Percentiles rank a stretch among this genome's conserved stretches.
phyloP scores from a whole-genome alignment of 2,888 invertebrate genomes.

The Stenurella melanura region DNA sequence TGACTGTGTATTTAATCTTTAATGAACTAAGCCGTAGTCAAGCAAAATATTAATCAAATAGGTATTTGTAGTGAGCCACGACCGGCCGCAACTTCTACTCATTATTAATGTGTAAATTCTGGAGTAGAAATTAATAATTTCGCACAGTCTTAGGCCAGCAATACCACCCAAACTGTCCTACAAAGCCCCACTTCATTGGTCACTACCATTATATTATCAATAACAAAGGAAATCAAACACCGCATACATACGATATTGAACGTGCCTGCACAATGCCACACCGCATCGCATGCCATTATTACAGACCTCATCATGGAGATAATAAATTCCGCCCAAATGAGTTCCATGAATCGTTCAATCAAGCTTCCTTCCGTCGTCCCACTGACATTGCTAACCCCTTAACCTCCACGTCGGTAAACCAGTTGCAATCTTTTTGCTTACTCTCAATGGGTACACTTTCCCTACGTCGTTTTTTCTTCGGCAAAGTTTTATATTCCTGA shows the following conservation, averaged over 20 bases:
- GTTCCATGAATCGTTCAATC: constrained; percentile 13
- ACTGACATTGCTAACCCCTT: constrained; percentile 9
- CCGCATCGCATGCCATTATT: constrained; percentile 5
- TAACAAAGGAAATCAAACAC: constrained; percentile 7
- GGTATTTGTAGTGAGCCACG: too few relatives aligned
- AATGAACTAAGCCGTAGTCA: too few relatives aligned
- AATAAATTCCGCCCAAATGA: constrained; percentile 10
- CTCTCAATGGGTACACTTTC: background rate
- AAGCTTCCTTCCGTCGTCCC: background rate
- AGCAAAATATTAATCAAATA: too few relatives aligned
- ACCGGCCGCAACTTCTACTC: too few relatives aligned
- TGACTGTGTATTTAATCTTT: too few relatives aligned
- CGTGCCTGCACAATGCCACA: background rate
- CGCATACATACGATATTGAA: constrained; percentile 6
- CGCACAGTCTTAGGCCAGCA: background rate
- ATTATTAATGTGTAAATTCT: too few relatives aligned
- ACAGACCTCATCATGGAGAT: background rate
- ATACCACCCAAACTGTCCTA: background rate
- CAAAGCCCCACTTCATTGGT: background rate
- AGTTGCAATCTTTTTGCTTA: constrained; percentile 16
- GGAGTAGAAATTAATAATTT: background rate
- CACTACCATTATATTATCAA: background rate
- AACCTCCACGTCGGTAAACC: constrained; percentile 14
- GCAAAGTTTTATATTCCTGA: constrained; percentile 1
- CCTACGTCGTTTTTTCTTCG: background rate